phyloP scores from a whole-genome alignment of 2,113 vertebrate genomes.

The Grammomys surdaster region DNA sequence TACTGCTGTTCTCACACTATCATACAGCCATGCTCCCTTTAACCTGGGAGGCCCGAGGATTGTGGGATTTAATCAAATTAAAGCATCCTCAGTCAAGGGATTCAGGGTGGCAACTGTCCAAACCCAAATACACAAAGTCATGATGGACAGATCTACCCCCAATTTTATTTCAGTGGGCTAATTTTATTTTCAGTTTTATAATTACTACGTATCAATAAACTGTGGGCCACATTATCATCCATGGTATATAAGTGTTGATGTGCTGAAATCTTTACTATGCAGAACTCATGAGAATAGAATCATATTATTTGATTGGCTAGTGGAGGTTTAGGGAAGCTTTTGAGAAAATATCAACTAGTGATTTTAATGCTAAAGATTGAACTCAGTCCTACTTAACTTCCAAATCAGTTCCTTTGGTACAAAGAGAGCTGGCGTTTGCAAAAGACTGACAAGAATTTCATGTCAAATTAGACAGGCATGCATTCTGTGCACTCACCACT shows the following conservation, averaged over 20 bases:
- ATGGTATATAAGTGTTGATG: neutral
- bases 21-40: neutral
- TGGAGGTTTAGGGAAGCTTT: neutral
- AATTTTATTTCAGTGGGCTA: neutral
- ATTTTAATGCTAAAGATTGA: neutral
- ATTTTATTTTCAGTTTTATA: slow-evolving; percentile 49
- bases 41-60: neutral
- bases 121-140: neutral
- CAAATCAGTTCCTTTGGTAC: neutral
- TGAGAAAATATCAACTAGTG: neutral
- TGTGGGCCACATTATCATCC: neutral
- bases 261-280: slow-evolving; percentile 17
- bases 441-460: neutral
- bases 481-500: neutral
- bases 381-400: slow-evolving; percentile 44
- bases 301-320: neutral
- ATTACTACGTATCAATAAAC: slow-evolving; percentile 27
- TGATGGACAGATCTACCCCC: neutral
- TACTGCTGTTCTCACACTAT: neutral
- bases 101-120: neutral
- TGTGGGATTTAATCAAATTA: neutral
- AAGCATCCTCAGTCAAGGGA: neutral
- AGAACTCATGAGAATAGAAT: neutral
- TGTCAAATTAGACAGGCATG: neutral
- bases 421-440: neutral